These are phyloP conservation scores for Nerophis ophidion DNA, from an alignment of 2,113 vertebrate genomes.

Conservation along the genomic window DNA sequence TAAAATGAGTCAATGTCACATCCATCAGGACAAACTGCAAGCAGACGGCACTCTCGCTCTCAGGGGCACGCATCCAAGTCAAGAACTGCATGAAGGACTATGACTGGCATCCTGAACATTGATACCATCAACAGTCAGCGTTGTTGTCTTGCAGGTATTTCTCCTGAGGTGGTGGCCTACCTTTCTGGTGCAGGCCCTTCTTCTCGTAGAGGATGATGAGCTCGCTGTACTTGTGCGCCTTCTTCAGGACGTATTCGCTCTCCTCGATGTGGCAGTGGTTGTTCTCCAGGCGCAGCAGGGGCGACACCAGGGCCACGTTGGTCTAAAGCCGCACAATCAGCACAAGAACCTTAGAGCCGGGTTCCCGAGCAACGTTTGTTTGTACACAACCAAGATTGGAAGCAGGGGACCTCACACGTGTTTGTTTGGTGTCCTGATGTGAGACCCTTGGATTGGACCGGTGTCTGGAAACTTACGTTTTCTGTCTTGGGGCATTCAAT, in stretches of 20 bases:
- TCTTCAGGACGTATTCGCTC: constrained; percentile 95
- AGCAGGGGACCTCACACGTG: not conserved
- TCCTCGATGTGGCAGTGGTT: constrained; percentile 99
- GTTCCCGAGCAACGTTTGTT: not conserved
- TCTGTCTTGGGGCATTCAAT: too few species aligned
- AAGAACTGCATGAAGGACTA: too few species aligned
- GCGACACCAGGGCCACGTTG: constrained; percentile 92
- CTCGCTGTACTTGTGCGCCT: constrained; percentile 96
- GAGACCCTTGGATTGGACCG: not conserved
- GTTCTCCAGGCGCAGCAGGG: constrained; percentile 91
- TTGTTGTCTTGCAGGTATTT: too few species aligned
- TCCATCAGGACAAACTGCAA: too few species aligned
- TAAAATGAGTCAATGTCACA: not conserved
- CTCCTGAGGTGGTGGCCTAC: constrained; percentile 51
- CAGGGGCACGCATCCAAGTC: too few species aligned
- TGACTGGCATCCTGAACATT: too few species aligned
- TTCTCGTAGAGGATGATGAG: constrained; percentile 98
- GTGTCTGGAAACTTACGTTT: too few species aligned
- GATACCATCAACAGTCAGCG: too few species aligned
- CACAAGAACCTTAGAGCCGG: not conserved
- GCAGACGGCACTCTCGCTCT: too few species aligned
- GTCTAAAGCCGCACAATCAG: constrained; percentile 67
- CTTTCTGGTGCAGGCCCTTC: constrained; percentile 95
- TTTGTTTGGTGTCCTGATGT: constrained; percentile 3
- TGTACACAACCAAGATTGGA: not conserved